Base-by-base conservation (phyloP, 2,888 invertebrate genomes). In the Archaeoteleia sp. region DNA sequence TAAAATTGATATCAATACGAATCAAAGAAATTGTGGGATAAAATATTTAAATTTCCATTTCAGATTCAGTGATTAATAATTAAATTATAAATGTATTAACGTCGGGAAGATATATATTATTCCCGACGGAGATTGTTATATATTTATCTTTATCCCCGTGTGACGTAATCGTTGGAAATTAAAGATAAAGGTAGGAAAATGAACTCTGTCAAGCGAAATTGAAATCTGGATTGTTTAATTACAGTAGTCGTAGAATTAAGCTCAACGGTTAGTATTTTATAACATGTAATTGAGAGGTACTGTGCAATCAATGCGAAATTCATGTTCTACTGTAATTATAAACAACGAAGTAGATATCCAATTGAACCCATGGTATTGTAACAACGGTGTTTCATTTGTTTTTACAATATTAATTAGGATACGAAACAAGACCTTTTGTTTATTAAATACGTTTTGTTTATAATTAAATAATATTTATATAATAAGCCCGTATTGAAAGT, bases 271-370 rank as follows among this genome's bases (percentile, higher is more conserved):
- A 9, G 23, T 46, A 30, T 46, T 46, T 53, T 39, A 46, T 53
- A 53, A 34, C 46, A 17, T 53, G 53, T 46, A 46, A 61, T 60
- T 43, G 43, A 46, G 23, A 45, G 8, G 39, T 9, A 4, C 6
- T 29, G 35, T 6, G 6, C 51, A 35, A 17, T 53, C 45, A 43
- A 53, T 45, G 23, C 13, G 39, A 17, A 17, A 13, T 35, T 34
- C 17, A 12, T 10, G 34, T 7, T 20, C 5, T 13, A 10, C 35
- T 12, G 14, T 45, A 53, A 61, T 61, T 61, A 53, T 45, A 61
- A 39, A 14, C 30, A 34, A 27, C 45, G 29, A 20, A 45, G n/a
- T n/a, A n/a, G n/a, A n/a, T n/a, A n/a, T n/a, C n/a, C n/a, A n/a
- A n/a, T n/a, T n/a, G 53, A 45, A 45, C 32, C 23, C 3, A 4